Evolutionary conservation across 2,888 invertebrate species (phyloP).

Genomic region (Heliconius erato): DNA sequence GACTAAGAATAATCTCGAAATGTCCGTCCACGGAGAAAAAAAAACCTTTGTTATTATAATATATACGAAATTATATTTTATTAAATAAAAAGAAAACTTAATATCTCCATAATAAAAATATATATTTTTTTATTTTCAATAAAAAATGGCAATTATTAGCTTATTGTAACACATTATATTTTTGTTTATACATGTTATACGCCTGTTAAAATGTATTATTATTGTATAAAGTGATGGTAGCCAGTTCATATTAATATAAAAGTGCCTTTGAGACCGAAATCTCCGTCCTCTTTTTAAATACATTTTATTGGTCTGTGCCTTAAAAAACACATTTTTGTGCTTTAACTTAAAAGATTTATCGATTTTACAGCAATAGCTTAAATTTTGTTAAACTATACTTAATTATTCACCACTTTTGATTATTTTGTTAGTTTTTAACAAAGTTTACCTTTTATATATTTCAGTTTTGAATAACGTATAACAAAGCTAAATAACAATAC

Average conservation of each 20-base stretch:
- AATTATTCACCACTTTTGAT: not conserved
- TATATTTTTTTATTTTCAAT: too few relatives aligned
- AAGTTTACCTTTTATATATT: not conserved
- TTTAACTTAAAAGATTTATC: not conserved
- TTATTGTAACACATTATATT: not conserved
- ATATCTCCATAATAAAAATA: not conserved
- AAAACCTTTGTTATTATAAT: not conserved
- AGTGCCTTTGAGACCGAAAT: slow-evolving; percentile 35
- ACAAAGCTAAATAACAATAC: not conserved
- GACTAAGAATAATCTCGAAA: slow-evolving; percentile 12
- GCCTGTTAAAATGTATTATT: slow-evolving; percentile 6
- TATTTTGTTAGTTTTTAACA: not conserved
- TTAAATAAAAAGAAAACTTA: slow-evolving; percentile 1
- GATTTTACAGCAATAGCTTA: not conserved
- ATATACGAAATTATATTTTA: slow-evolving; percentile 7
- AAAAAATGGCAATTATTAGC: slow-evolving; percentile 1
- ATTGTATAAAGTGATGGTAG: not conserved
- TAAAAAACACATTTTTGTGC: slow-evolving; percentile 55
- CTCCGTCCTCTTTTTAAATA: slow-evolving; percentile 36
- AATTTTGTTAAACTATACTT: not conserved
- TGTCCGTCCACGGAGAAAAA: slow-evolving; percentile 10
- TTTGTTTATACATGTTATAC: not conserved
- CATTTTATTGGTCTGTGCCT: slow-evolving; percentile 6
- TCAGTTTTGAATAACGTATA: not conserved
- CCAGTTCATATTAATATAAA: slow-evolving; percentile 7